These are phyloP conservation scores for Sebastes taczanowskii DNA, from an alignment of 2,797 vertebrate genomes.

Conservation along the genomic window DNA sequence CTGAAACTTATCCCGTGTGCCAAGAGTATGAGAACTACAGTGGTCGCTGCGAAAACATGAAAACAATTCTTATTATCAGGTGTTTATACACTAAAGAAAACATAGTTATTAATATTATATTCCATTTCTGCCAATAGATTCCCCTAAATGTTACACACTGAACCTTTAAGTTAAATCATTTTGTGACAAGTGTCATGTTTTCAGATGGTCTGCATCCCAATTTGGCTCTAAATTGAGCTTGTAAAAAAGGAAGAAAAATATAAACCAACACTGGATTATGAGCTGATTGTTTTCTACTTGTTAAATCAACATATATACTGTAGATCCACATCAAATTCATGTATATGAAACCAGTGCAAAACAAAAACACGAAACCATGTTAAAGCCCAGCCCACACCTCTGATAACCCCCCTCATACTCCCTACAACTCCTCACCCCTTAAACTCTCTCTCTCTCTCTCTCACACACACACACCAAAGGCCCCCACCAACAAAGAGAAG, in stretches of 20 bases:
- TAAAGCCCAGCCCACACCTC: slow-evolving; percentile 19
- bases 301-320: neutral
- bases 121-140: too few species aligned
- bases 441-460: neutral
- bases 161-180: neutral
- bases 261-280: neutral
- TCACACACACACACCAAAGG: slow-evolving; percentile 36
- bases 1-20: neutral
- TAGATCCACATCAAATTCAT: neutral
- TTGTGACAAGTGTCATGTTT: neutral
- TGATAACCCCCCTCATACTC: neutral
- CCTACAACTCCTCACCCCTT: slow-evolving; percentile 18
- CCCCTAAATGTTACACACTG: too few species aligned
- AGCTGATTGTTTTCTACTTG: neutral
- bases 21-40: neutral
- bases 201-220: neutral
- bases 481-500: slow-evolving; percentile 65
- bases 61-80: neutral
- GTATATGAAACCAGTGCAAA: neutral
- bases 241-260: too few species aligned
- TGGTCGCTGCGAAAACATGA: too few species aligned
- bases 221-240: neutral
- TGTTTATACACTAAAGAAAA: too few species aligned
- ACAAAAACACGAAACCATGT: neutral
- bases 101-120: too few species aligned